Percentiles rank a stretch among this genome's conserved stretches.
Evolutionary conservation across 2,113 vertebrate species (phyloP).

Genomic region (Colaptes auratus): DNA sequence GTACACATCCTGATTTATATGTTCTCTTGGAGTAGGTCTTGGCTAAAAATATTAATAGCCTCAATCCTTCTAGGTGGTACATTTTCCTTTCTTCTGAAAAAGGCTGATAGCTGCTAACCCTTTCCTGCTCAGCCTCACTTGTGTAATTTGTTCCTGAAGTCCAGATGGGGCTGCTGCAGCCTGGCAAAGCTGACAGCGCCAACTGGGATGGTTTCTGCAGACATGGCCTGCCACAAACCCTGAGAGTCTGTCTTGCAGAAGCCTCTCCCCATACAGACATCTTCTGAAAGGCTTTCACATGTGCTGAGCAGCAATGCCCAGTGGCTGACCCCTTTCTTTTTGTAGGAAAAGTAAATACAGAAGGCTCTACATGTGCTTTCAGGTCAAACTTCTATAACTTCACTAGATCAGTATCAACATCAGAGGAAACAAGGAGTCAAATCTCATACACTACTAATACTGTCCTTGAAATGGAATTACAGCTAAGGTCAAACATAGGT

Average conservation of each 20-base stretch:
- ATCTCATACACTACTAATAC: not conserved
- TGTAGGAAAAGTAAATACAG: not conserved
- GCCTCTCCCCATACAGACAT: fast-evolving
- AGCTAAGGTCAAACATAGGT: not conserved
- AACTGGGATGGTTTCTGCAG: not conserved
- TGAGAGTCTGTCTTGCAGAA: not conserved
- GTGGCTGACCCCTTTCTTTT: not conserved
- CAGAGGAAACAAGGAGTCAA: not conserved
- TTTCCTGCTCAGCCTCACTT: not conserved
- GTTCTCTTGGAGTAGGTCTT: not conserved
- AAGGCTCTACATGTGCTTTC: not conserved
- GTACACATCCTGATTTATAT: not conserved
- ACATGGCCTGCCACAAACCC: not conserved
- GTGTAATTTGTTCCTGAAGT: not conserved
- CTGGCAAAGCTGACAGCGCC: not conserved
- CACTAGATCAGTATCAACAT: not conserved
- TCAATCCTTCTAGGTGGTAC: not conserved
- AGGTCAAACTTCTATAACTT: not conserved
- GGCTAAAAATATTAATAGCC: not conserved
- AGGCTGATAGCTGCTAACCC: not conserved
- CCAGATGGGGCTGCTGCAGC: not conserved
- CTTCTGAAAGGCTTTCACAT: not conserved
- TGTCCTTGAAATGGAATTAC: not conserved
- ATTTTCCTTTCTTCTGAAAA: not conserved
- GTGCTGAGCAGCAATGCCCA: not conserved